These are phyloP conservation scores for Syrmaticus mikado DNA, from an alignment of 2,113 vertebrate genomes.

Conservation along the genomic window DNA sequence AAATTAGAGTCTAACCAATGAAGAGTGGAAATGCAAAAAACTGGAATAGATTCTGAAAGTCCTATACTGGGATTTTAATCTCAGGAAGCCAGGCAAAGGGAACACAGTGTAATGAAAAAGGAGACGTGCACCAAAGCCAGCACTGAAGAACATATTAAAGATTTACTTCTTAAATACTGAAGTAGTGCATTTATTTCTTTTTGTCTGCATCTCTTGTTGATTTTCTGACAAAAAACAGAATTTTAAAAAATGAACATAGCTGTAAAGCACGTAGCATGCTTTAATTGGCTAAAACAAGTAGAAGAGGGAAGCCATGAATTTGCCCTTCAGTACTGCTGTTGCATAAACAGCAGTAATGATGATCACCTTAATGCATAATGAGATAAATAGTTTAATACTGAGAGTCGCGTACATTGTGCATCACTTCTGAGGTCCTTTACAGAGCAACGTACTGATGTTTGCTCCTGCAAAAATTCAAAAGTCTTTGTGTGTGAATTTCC, in stretches of 20 bases:
- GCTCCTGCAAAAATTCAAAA: not conserved
- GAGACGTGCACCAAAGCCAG: not conserved
- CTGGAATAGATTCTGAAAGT: not conserved
- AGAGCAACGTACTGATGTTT: not conserved
- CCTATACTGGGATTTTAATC: not conserved
- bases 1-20: not conserved
- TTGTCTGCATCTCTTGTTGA: not conserved
- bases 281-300: not conserved
- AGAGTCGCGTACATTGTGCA: not conserved
- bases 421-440: not conserved
- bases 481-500: not conserved
- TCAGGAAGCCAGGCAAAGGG: not conserved
- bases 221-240: not conserved
- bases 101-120: not conserved
- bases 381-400: not conserved
- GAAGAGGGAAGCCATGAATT: not conserved
- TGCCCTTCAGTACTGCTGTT: not conserved
- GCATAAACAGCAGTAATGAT: not conserved
- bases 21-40: not conserved
- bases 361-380: not conserved
- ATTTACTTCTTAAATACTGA: not conserved
- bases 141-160: not conserved
- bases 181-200: not conserved
- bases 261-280: not conserved
- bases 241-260: not conserved